A percentile compares a stretch with the other conserved stretches of the same genome.
These are phyloP conservation scores for Andrena praecox DNA, from an alignment of 2,888 invertebrate genomes.

Conservation along the genomic window DNA sequence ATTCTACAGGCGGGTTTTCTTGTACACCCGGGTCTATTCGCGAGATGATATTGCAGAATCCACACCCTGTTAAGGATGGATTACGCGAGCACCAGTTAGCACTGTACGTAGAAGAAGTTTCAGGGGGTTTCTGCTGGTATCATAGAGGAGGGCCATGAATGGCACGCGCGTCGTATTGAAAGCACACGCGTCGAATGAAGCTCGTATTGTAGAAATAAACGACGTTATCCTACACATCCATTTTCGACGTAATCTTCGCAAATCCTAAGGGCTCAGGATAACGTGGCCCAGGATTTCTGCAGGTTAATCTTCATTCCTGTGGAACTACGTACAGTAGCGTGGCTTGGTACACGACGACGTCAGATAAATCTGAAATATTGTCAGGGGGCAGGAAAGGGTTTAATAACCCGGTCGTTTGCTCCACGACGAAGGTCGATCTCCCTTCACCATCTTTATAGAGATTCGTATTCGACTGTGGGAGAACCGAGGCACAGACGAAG, in stretches of 20 bases:
- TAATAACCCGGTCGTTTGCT: slow-evolving; percentile 12
- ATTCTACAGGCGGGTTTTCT: not conserved
- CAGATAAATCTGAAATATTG: slow-evolving; percentile 49
- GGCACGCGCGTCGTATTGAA: not conserved
- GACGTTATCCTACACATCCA: slow-evolving; percentile 28
- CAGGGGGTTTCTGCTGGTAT: not conserved
- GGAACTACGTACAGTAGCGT: slow-evolving; percentile 30
- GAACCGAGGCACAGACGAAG: not conserved
- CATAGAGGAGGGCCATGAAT: not conserved
- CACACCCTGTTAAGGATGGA: not conserved
- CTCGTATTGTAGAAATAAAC: slow-evolving; percentile 2
- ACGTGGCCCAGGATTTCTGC: slow-evolving; percentile 32
- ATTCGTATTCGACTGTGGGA: not conserved
- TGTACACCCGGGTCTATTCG: not conserved
- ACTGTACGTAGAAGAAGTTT: not conserved
- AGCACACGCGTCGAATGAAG: not conserved
- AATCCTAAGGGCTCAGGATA: slow-evolving; percentile 48
- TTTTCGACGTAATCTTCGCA: slow-evolving; percentile 51
- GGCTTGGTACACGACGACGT: not conserved
- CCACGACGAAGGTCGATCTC: not conserved
- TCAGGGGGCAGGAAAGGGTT: slow-evolving; percentile 7
- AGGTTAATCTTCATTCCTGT: slow-evolving; percentile 53
- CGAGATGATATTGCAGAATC: slow-evolving; percentile 4
- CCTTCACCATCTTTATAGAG: not conserved
- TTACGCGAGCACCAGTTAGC: not conserved